Conservation (phyloP, 2,113 vertebrate genomes). For the Noctilio leporinus region DNA sequence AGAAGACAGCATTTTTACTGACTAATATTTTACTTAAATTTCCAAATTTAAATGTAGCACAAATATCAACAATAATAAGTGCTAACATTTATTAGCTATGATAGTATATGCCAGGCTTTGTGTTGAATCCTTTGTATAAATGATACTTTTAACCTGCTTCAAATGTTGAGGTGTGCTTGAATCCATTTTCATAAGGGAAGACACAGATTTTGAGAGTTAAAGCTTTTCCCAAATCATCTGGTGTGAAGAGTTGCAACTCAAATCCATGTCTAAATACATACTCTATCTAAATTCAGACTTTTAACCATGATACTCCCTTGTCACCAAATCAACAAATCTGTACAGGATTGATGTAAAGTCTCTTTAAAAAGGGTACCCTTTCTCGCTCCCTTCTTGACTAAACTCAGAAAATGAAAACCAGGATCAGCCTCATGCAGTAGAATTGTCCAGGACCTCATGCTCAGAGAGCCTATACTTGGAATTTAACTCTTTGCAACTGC, state of each 20-base stretch:
- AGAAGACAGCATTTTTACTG: background rate
- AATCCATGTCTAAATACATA: background rate
- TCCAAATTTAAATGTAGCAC: background rate
- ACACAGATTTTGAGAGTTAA: background rate
- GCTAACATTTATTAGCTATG: background rate
- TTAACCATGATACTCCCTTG: background rate
- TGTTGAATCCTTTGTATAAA: background rate
- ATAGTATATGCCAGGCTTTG: background rate
- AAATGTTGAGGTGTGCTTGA: background rate
- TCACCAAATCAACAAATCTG: background rate
- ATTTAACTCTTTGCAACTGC: background rate
- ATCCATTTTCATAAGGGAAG: background rate
- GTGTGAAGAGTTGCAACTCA: background rate
- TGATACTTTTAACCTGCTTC: background rate
- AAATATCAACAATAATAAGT: background rate
- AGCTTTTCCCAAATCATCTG: background rate
- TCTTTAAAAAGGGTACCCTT: background rate
- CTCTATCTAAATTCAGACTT: background rate
- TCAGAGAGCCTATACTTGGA: background rate
- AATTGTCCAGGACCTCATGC: background rate
- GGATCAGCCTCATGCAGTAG: fast-evolving
- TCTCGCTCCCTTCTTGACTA: background rate
- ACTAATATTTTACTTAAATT: background rate
- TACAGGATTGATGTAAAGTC: background rate
- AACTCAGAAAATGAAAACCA: background rate